Percentiles rank a stretch among this genome's conserved stretches.
These are phyloP conservation scores for Ctenodactylus gundi DNA, from an alignment of 2,113 vertebrate species.

Conservation along the genomic window DNA sequence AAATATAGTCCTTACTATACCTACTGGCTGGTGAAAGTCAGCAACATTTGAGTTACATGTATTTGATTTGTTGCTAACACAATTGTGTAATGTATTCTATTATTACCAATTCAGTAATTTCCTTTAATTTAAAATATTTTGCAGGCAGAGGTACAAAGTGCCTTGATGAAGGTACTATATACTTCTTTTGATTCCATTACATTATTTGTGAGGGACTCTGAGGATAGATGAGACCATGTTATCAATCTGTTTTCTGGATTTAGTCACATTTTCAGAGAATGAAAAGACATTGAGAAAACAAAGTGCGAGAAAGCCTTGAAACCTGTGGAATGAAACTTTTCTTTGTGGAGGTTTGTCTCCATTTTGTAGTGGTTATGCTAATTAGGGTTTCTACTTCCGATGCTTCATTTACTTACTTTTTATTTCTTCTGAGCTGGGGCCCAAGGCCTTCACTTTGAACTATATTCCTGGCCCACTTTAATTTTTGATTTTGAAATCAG, in stretches of 20 bases:
- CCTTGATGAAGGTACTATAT: background rate
- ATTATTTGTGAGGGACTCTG: background rate
- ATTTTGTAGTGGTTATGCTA: too few species aligned
- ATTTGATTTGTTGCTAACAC: background rate
- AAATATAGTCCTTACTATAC: background rate
- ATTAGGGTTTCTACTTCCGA: background rate
- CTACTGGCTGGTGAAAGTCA: background rate
- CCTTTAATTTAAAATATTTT: slow-evolving; percentile 37
- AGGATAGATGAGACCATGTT: background rate
- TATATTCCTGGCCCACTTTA: too few species aligned
- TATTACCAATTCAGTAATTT: slow-evolving; percentile 23
- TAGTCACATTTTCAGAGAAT: slow-evolving; percentile 9
- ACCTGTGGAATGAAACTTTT: background rate
- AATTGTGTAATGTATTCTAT: background rate
- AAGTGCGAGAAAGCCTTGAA: background rate
- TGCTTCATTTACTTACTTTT: background rate
- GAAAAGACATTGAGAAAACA: background rate
- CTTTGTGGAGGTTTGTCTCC: background rate
- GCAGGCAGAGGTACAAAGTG: background rate
- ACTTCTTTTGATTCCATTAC: background rate
- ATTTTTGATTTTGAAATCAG: too few species aligned
- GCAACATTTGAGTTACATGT: background rate
- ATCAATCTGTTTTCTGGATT: background rate
- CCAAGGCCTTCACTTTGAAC: too few species aligned
- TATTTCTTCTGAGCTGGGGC: too few species aligned